phyloP scores from a whole-genome alignment of 2,797 vertebrate genomes.

The Chaunax sp. region DNA sequence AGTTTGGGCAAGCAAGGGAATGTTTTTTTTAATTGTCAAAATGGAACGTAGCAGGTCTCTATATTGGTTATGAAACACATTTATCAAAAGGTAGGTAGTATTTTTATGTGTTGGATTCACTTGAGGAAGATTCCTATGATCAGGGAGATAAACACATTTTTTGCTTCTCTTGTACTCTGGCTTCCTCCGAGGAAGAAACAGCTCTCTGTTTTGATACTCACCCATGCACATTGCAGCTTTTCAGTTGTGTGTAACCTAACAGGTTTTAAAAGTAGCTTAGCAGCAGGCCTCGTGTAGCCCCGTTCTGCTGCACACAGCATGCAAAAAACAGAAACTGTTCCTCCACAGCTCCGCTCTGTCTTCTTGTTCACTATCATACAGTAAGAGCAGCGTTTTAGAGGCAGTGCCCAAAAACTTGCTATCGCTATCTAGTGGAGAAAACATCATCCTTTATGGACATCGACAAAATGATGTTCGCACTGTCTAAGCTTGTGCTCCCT shows the following conservation, averaged over 20 bases:
- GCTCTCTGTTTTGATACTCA: slow-evolving; percentile 51
- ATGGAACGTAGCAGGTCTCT: not conserved
- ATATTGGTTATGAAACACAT: not conserved
- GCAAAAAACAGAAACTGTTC: slow-evolving; percentile 34
- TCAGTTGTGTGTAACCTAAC: slow-evolving; percentile 55
- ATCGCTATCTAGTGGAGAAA: slow-evolving; percentile 72
- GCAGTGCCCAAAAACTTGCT: slow-evolving; percentile 41
- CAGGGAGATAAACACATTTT: slow-evolving; percentile 11
- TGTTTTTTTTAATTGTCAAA: not conserved
- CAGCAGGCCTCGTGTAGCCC: slow-evolving; percentile 60
- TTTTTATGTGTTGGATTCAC: not conserved
- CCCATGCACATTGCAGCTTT: slow-evolving; percentile 41
- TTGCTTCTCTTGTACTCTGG: not conserved
- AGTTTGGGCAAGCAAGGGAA: not conserved
- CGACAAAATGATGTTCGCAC: slow-evolving; percentile 68
- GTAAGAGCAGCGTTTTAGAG: slow-evolving; percentile 54
- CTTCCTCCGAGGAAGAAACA: slow-evolving; percentile 19
- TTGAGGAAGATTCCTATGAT: not conserved
- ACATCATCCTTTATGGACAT: slow-evolving; percentile 77
- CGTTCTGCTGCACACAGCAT: slow-evolving; percentile 38
- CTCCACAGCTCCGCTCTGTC: slow-evolving; percentile 31
- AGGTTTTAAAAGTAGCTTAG: slow-evolving; percentile 61
- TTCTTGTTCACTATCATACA: slow-evolving; percentile 69
- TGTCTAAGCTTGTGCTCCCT: slow-evolving; percentile 59
- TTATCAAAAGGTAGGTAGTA: not conserved